Percentiles rank a stretch among this genome's conserved stretches.
These are phyloP conservation scores for Cistogaster globosa DNA, from an alignment of 2,888 invertebrate genomes.

Conservation along the genomic window DNA sequence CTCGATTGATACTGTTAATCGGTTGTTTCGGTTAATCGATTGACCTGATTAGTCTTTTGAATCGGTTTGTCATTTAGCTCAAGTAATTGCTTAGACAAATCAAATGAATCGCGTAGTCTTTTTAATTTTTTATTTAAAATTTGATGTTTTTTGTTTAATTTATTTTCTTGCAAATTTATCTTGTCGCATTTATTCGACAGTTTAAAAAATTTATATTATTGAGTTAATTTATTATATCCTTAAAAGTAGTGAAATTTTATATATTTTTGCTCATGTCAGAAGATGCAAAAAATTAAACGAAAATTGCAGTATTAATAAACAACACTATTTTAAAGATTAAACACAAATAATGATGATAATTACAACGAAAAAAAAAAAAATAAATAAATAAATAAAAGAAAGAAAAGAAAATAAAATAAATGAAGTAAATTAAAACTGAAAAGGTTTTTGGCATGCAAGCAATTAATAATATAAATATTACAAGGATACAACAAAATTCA, in stretches of 20 bases:
- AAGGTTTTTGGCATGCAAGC: slow-evolving; percentile 24
- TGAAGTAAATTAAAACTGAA: not conserved
- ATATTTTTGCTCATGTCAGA: not conserved
- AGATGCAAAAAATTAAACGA: slow-evolving; percentile 10
- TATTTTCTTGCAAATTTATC: too few relatives aligned
- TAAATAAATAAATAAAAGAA: not conserved
- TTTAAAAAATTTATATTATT: not conserved
- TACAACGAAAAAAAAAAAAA: slow-evolving; percentile 25
- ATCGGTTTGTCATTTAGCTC: too few relatives aligned
- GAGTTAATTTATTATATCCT: slow-evolving; percentile 19
- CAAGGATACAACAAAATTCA: slow-evolving; percentile 21
- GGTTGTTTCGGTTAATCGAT: too few relatives aligned
- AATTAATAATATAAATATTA: slow-evolving; percentile 28
- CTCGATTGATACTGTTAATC: too few relatives aligned
- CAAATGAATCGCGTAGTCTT: too few relatives aligned
- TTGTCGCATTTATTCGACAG: not conserved
- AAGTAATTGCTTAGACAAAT: too few relatives aligned
- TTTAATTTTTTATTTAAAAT: too few relatives aligned
- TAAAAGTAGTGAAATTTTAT: too few relatives aligned
- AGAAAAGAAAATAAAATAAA: not conserved
- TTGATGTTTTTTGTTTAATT: too few relatives aligned
- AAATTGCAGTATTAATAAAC: slow-evolving; percentile 29
- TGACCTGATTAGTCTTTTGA: too few relatives aligned
- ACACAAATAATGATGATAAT: slow-evolving; percentile 43
- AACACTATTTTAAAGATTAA: slow-evolving; percentile 54